Percentiles rank a stretch among this genome's conserved stretches.
phyloP scores from a whole-genome alignment of 2,888 invertebrate genomes.

The Cataglyphis rosenhaueri region DNA sequence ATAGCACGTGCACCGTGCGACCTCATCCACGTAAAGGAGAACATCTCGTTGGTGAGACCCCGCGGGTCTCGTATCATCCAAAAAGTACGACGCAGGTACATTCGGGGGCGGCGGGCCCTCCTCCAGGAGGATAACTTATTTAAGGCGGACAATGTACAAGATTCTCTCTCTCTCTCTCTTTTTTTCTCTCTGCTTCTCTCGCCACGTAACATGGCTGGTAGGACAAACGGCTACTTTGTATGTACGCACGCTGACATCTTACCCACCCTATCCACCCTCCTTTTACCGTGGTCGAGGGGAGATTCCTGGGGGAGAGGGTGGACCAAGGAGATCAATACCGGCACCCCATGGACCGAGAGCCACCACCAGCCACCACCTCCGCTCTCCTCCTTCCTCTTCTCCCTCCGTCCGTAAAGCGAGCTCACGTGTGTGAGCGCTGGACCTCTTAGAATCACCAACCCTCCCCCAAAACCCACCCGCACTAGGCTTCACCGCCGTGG shows the following conservation, averaged over 20 bases:
- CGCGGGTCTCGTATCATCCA: constrained; percentile 51
- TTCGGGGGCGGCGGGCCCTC: constrained; percentile 14
- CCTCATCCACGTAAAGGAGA: constrained; percentile 44
- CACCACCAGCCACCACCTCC: constrained; percentile 75
- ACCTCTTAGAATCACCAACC: constrained; percentile 84
- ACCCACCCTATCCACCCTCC: constrained; percentile 79
- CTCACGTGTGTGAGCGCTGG: constrained; percentile 82
- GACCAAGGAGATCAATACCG: constrained; percentile 84
- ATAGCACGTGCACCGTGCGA: constrained; percentile 33
- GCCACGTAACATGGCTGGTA: constrained; percentile 57
- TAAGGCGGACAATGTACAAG: constrained; percentile 71
- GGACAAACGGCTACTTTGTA: constrained; percentile 83
- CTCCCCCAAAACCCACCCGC: constrained; percentile 75
- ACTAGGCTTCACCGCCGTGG: constrained; percentile 74
- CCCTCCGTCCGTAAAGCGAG: constrained; percentile 52
- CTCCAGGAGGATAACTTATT: constrained; percentile 71
- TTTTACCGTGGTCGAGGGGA: constrained; percentile 71
- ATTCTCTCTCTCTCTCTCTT: constrained; percentile 23
- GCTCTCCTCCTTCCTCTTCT: constrained; percentile 53
- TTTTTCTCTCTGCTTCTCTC: not conserved
- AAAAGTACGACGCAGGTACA: constrained; percentile 61
- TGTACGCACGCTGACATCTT: constrained; percentile 85
- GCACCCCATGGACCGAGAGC: constrained; percentile 84
- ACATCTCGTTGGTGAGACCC: constrained; percentile 25
- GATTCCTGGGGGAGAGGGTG: constrained; percentile 68